Base-by-base conservation (phyloP, 23 tunicate genomes). In the Clavelina lepadiformis region DNA sequence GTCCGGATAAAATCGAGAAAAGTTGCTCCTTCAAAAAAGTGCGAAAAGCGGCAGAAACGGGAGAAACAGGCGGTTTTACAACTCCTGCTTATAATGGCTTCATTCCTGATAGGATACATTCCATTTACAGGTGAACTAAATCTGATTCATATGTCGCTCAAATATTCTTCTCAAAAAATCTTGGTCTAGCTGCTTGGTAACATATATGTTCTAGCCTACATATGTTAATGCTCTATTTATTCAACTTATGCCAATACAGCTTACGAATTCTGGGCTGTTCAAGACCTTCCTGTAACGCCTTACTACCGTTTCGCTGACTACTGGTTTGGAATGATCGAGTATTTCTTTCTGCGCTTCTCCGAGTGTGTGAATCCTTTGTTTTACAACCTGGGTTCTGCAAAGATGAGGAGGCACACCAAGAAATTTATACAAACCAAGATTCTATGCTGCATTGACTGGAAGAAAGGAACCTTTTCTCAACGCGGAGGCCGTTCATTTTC, bases 321-420 rank as follows among this genome's bases (percentile, higher is more conserved):
- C 36, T 85, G 82, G 82, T 77, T 85, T 31, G 94, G 94, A 56
- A 52, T 78, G 74, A 38, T 56, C 23, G 84, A 65, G 32, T 85
- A 85, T 45, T 32, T 85, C 35, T 54, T 71, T 52, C 72, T 85
- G 19, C 73, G 94, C 3, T 71, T 85, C 34, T 85, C 94, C 20
- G 94, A 85, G 56, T 72, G 81, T 32, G 60, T 88, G 29, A 88
- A 88, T 68, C 96, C 96, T 13, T 38, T 88, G 11, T 88, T 88
- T 44, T 88, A 88, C 67, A 88, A 88, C 60, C 72, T 88, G 20
- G 96, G 96, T 5, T 88, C 96, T 1, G 28, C 64, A 13, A 79
- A 74, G 45, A 68, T 88, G 73, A 62, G 96, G 26, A 66, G 51
- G 7, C 76, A 72, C 71, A 86, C 95, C 4, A 38, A 49, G 35